A percentile compares a stretch with the other conserved stretches of the same genome.
These are phyloP conservation scores for Subacronicta megacephala DNA, from an alignment of 2,888 invertebrate species.

Conservation along the genomic window DNA sequence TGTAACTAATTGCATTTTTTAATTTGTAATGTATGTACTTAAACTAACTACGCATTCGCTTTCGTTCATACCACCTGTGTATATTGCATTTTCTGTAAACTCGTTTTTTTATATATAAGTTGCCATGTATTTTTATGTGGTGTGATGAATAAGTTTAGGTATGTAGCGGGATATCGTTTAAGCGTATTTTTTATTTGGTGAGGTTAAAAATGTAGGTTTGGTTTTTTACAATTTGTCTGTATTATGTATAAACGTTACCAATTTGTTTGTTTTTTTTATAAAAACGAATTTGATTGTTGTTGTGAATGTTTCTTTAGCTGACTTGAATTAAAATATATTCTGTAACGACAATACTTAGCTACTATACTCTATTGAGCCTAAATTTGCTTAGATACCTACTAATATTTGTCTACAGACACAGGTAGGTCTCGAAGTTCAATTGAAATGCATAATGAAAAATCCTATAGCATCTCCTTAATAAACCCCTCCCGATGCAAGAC, in stretches of 20 bases:
- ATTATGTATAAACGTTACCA: conserved; percentile 46
- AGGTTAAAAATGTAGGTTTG: conserved; percentile 33
- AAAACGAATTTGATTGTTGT: conserved; percentile 47
- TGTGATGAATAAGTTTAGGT: conserved; percentile 22
- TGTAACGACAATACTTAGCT: conserved; percentile 3
- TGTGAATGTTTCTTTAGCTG: conserved; percentile 53
- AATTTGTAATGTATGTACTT: conserved; percentile 54
- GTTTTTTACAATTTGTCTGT: conserved; percentile 22
- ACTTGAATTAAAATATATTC: neutral
- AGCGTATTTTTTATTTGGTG: conserved; percentile 38
- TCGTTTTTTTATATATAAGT: conserved; percentile 25
- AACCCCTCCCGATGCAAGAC: conserved; percentile 17
- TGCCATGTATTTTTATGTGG: conserved; percentile 46
- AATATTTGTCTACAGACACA: conserved; percentile 7
- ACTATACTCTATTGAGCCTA: neutral
- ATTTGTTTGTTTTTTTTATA: conserved; percentile 30
- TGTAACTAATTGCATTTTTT: conserved; percentile 51
- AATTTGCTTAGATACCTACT: neutral
- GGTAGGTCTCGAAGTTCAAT: neutral
- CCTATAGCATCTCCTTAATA: conserved; percentile 1
- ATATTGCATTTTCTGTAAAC: conserved; percentile 33
- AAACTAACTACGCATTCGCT: conserved; percentile 32
- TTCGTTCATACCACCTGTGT: conserved; percentile 32
- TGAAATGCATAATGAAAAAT: conserved; percentile 8
- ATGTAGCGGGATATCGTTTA: conserved; percentile 36